Evolutionary conservation across 2,113 vertebrate genomes (phyloP), one percentile per base, ranked within the genome.

Genomic region (Tachuris rubrigastra): DNA sequence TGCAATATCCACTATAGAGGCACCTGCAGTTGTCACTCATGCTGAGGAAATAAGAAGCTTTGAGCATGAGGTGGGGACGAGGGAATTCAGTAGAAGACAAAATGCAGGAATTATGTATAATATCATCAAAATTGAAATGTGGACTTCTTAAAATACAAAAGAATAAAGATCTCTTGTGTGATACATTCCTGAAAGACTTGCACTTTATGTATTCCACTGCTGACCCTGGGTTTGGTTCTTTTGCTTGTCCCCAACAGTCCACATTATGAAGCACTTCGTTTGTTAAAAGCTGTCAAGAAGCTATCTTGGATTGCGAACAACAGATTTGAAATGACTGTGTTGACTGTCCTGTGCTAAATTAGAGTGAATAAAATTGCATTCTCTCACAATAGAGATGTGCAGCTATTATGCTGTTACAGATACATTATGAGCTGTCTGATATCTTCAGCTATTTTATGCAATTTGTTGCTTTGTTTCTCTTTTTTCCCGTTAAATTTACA

Each of bases 291-390:
- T 95, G 90, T 96, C 88, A 94, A 85, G 56, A 81, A 72, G 67
- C 79, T 90, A 22, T 78, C 82, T 85, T 84, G 87, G 58, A 89
- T 66, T 81, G 20, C 0, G 9, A 96, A 92, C 59, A 87, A 78
- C 63, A 65, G 86, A 81, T 91, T 79, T 85, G 35, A 95, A 96
- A 82, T 90, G 20, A 58, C 77, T 82, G 19, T 66, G 58, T 77
- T 96, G 94, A 93, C 78, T 90, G 73, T 95, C 91, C 80, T 95
- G 77, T 67, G 41, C 77, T 94, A 91, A 95, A 97, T 93, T 89
- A 82, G 85, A 92, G 41, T 87, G 93, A 92, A 88, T 95, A 95
- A 93, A 97, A 96, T 77, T 67, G 66, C 78, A 42, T 87, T 89
- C n/a, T 8, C 3, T 85, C 94, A 89, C 86, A 93, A 77, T 46